Conservation (phyloP, 2,113 vertebrate genomes). For the Cisticola juncidis region DNA sequence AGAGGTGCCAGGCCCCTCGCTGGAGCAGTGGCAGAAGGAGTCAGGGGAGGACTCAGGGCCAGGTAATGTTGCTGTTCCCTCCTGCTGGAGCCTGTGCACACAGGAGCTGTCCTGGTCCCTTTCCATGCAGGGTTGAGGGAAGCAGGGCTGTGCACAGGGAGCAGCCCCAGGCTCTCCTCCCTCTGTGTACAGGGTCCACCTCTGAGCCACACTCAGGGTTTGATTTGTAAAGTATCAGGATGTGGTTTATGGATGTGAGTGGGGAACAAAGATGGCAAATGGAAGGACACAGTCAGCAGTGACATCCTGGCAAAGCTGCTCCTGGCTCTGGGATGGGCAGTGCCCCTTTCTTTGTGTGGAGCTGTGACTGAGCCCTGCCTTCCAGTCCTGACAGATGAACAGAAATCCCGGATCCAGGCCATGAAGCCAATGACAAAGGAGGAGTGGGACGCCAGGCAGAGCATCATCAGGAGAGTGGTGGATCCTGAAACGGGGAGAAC, state of each 20-base stretch:
- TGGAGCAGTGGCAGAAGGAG: slow-evolving; percentile 88
- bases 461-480: slow-evolving; percentile 87
- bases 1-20: slow-evolving; percentile 65
- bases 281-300: not conserved
- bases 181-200: rapidly evolving
- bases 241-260: not conserved
- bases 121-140: rapidly evolving
- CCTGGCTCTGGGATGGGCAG: not conserved
- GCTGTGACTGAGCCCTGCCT: not conserved
- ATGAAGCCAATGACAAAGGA: slow-evolving; percentile 96
- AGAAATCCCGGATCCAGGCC: slow-evolving; percentile 91
- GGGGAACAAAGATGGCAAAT: not conserved
- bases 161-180: not conserved
- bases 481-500: slow-evolving; percentile 91
- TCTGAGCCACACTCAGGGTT: rapidly evolving
- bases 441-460: slow-evolving; percentile 93
- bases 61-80: slow-evolving; percentile 61
- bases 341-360: not conserved
- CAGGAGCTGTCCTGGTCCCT: not conserved
- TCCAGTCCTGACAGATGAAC: slow-evolving; percentile 91
- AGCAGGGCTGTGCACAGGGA: not conserved
- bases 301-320: not conserved
- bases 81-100: not conserved
- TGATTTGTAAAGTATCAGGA: not conserved
- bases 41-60: slow-evolving; percentile 80